Base-by-base conservation (phyloP, 2,797 vertebrate genomes). In the Diplodus sargus region DNA sequence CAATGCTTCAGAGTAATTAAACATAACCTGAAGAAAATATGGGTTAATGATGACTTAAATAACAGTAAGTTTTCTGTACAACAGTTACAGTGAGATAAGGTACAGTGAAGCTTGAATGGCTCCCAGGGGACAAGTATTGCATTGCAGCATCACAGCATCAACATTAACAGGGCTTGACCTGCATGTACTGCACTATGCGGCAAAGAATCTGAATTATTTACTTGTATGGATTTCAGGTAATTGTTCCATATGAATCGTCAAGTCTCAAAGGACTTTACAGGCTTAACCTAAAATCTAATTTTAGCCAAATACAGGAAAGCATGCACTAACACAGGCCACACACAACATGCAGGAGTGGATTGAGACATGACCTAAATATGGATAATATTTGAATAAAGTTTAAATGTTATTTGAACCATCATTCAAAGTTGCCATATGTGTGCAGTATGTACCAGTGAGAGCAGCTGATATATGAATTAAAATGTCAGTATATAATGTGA, bases 21-120 rank as follows among this genome's bases (percentile, higher is more conserved):
- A 63, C 52, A 65, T 54, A 75, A 80, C 72, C 43, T 16, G 10
- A 30, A 63, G 57, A 81, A 85, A 74, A 34, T 30, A 7, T 0
- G 58, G 45, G 43, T 77, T 79, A 74, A 81, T 77, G 58, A 70
- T 70, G 47, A 76, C 69, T 79, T 60, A 66, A 78, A 73, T 52
- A 74, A 56, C 22, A 49, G 28, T 16, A 59, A 62, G 28, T 66
- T 65, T 39, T 39, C 39, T 39, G 39, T 11, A 66, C 20, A 81
- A 8, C 3, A 30, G 34, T 20, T 28, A 3, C 5, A 45, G 39
- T 17, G 6, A 67, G 39, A 49, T 73, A 48, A 59, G 5, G 54
- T 57, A 58, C 25, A 65, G 13, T 57, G 45, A 64, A 6, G 5
- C 43, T 22, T 45, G n/a, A 67, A 25, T 47, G 22, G 34, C 51